Evolutionary conservation across 2,888 invertebrate genomes (phyloP), one percentile per base, ranked within the genome.

Genomic region (Meteorus cinctellus): DNA sequence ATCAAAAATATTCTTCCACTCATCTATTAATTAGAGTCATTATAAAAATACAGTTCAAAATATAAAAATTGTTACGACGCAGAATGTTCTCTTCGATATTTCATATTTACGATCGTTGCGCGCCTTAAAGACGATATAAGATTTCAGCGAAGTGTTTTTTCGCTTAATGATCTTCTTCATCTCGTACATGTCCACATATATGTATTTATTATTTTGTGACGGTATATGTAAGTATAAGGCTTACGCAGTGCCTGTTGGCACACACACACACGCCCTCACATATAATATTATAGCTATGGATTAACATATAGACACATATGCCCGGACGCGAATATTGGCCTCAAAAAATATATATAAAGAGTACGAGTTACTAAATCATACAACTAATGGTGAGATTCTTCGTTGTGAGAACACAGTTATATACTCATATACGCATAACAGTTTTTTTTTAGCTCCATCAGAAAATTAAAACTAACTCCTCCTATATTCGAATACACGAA

Each of bases 41-140:
- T 31, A n/a, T 29, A 34, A 14, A 41, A 60, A 60, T 29, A 31
- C 31, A 34, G 34, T 51, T 48, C 16, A 29, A 34, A 27, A 31
- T 34, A 65, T 16, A 36, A 65, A 34, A 34, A 34, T n/a, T 8
- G 16, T 16, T 36, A 72, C 48, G 48, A 59, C 63, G 31, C 45
- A 31, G n/a, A 55, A 55, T 55, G 55, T 55, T 55, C 6, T 67
- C 67, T 36, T 45, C 60, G 29, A 81, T 89, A 89, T 89, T 89
- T 89, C 87, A 89, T 88, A 88, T 88, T 89, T 89, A 89, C 87
- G 89, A 89, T 84, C n/a, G 88, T 70, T 63, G 48, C 72, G 45
- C 72, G 55, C n/a, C 5, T 19, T 6, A 55, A 5, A 55, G 31
- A 76, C 41, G 81, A 81, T 83, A 83, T 81, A 85, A 84, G 84